Base-by-base conservation (phyloP, 2,113 vertebrate genomes). In the Leptobrachium leishanense region DNA sequence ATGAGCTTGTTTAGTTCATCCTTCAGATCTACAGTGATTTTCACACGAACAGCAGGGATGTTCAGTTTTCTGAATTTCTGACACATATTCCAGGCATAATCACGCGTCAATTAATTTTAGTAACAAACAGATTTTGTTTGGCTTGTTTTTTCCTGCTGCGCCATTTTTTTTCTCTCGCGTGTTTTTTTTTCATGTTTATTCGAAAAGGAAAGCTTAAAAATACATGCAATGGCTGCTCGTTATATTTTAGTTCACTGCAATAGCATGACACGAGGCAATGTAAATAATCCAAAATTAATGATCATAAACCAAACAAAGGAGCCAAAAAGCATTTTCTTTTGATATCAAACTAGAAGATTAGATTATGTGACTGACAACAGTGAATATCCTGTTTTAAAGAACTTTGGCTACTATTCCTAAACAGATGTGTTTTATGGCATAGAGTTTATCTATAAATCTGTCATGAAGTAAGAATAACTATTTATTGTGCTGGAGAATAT, bases 41-140 rank as follows among this genome's bases (percentile, higher is more conserved):
- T 41, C 63, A 57, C 41, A 50, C 1, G 9, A 68, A 2, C 55
- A 41, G 42, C 54, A 39, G 40, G 66, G 50, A 74, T 66, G 57
- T 68, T 68, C 67, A 41, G 15, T 81, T 41, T 31, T 46, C 2
- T 44, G 63, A 72, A 41, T 79, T 79, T 65, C 72, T 79, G 63
- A 54, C 70, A 68, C 77, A 68, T 31, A 68, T 53, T 68, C 53
- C 53, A 40, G 42, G 65, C 53, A 68, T 54, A 71, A 74, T 80
- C 78, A 74, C 65, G 72, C 53, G 63, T 6, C 13, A 13, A 74
- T 68, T 74, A 68, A 68, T 81, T 81, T 81, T 81, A 81, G 72
- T 39, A 74, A 42, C 72, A 15, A 81, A 68, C 78, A 81, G 78
- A 81, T 81, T 81, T 81, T 81, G 78, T 74, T 81, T 74, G 67